Evolutionary conservation across 2,888 invertebrate species (phyloP).

Genomic region (Lithophane ornitopus): DNA sequence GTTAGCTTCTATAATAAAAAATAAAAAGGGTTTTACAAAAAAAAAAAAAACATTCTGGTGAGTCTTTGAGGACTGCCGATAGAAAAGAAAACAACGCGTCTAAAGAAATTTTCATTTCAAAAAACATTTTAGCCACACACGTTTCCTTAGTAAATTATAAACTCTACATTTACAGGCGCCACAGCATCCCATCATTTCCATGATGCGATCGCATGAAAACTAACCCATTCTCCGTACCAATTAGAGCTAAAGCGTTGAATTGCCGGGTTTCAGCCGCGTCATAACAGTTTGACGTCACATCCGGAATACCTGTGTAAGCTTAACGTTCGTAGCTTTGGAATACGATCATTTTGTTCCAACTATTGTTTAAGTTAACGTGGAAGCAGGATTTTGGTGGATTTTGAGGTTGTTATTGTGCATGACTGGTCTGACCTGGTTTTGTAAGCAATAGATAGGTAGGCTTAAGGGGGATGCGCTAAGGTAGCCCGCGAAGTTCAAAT

Average conservation of each 20-base stretch:
- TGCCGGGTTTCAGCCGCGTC: constrained; percentile 69
- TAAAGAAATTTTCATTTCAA: too few relatives aligned
- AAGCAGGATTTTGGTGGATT: constrained; percentile 24
- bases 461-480: too few relatives aligned
- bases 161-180: not conserved
- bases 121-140: too few relatives aligned
- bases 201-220: constrained; percentile 32
- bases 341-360: constrained; percentile 41
- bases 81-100: too few relatives aligned
- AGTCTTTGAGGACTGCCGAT: too few relatives aligned
- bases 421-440: constrained; percentile 12
- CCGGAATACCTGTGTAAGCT: constrained; percentile 44
- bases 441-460: not conserved
- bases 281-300: constrained; percentile 74
- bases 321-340: constrained; percentile 20
- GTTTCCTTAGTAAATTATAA: not conserved
- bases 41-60: too few relatives aligned
- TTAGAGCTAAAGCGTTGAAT: constrained; percentile 73
- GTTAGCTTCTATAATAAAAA: too few relatives aligned
- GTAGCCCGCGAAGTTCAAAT: too few relatives aligned
- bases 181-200: not conserved
- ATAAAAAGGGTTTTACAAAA: too few relatives aligned
- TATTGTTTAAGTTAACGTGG: constrained; percentile 11
- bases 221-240: constrained; percentile 69
- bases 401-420: not conserved